Evolutionary conservation across 1,140 invertebrate species (phyloP).

Genomic region (Hirudo medicinalis): DNA sequence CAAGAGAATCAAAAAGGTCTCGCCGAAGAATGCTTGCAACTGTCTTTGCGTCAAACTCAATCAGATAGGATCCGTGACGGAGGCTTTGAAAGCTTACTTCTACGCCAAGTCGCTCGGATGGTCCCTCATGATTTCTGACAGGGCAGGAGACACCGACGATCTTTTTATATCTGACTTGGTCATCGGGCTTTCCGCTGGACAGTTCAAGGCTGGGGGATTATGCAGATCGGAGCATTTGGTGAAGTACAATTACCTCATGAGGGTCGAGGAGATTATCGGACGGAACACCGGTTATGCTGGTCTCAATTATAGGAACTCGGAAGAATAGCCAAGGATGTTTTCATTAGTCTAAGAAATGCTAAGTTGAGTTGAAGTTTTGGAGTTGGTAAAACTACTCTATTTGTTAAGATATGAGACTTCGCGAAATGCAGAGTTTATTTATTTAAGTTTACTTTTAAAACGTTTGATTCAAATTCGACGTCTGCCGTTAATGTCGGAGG

Average conservation of each 20-base stretch:
- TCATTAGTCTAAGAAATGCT: too few species aligned
- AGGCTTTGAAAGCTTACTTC: constrained; percentile 86
- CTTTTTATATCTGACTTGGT: constrained; percentile 97
- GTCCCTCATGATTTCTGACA: constrained; percentile 96
- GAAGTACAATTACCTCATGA: constrained; percentile 96
- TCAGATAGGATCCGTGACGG: constrained; percentile 93
- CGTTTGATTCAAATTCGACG: too few species aligned
- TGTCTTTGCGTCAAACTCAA: constrained; percentile 93
- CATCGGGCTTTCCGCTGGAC: constrained; percentile 72
- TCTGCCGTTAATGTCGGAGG: too few species aligned
- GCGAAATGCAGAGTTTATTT: too few species aligned
- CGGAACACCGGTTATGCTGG: constrained; percentile 78
- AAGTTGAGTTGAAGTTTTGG: too few species aligned
- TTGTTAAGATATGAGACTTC: too few species aligned
- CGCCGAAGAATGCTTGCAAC: constrained; percentile 95
- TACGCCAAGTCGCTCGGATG: constrained; percentile 84
- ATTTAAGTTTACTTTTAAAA: too few species aligned
- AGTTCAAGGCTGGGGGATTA: constrained; percentile 87
- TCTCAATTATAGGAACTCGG: not conserved
- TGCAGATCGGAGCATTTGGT: constrained; percentile 93
- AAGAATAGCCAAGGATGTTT: not conserved
- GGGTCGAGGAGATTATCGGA: constrained; percentile 95
- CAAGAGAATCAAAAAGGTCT: constrained; percentile 80
- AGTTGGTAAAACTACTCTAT: too few species aligned
- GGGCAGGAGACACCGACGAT: constrained; percentile 96